Evolutionary conservation across 23 tunicate species (phyloP), one percentile per base, ranked within the genome.

Genomic region (Trididemnum nubilum): DNA sequence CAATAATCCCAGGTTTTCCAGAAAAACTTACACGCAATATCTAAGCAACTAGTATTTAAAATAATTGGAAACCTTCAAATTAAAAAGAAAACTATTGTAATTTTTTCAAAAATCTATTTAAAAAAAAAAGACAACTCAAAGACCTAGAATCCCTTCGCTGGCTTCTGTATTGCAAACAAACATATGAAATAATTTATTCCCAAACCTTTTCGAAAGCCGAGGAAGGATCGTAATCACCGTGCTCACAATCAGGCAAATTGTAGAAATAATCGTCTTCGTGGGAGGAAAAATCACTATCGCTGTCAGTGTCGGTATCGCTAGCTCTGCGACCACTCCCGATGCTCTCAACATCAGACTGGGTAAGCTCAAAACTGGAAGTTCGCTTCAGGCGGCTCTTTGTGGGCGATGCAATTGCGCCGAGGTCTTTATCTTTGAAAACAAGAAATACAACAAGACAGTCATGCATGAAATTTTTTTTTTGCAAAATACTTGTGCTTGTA

Each of bases 201-300:
- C n/a, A n/a, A 36, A 92, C 98, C 93, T 78, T 34, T 40, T 63
- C 70, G 1, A 93, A 58, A 3, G 98, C 92, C 7, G 33, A 64
- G 34, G 79, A 51, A 3, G 98, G 98, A 60, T 88, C 73, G 36
- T 93, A 93, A 30, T 72, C 85, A 22, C 98, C 98, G 74, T 93
- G 98, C 28, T 87, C 78, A 34, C 82, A 77, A 35, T 67, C 60
- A 35, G 87, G 32, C 0, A 60, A 19, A 23, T 72, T 34, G 18
- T 51, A 80, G 59, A 38, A 77, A 9, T 35, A 59, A 32, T 29
- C 54, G 9, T 76, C 89, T 7, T 76, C 89, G 61, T 88, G 89
- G 0, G 93, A 93, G 0, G 93, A 93, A 81, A 87, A 93, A 54
- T 93, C 98, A 54, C 93, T 87, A 80, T 93, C 98, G 0, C 78